phyloP scores from a whole-genome alignment of 2,888 invertebrate genomes.

The Papilio protenor region DNA sequence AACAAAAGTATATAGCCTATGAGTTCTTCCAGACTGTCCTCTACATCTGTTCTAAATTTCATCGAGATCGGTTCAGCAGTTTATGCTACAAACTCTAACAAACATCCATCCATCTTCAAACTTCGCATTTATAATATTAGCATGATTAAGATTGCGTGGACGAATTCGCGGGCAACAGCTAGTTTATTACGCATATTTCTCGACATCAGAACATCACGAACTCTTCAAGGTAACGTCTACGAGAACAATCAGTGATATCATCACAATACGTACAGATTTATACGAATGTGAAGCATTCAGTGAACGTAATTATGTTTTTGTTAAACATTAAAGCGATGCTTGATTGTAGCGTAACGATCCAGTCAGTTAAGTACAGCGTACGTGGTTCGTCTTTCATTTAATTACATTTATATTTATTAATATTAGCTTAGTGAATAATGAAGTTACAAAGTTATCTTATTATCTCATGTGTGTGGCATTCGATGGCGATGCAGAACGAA shows the following conservation, averaged over 20 bases:
- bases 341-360: background rate
- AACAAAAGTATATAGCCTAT: too few relatives aligned
- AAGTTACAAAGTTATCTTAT: conserved; percentile 48
- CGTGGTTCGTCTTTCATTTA: background rate
- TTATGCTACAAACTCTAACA: too few relatives aligned
- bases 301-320: conserved; percentile 10
- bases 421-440: conserved; percentile 29
- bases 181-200: background rate
- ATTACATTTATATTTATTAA: background rate
- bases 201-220: conserved; percentile 54
- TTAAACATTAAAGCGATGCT: background rate
- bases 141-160: too few relatives aligned
- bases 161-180: too few relatives aligned
- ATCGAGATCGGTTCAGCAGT: too few relatives aligned
- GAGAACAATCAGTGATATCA: conserved; percentile 12
- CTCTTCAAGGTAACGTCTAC: conserved; percentile 63
- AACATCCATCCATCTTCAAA: too few relatives aligned
- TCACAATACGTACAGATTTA: background rate
- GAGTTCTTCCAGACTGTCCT: too few relatives aligned
- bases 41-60: too few relatives aligned
- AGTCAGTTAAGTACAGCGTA: conserved; percentile 5
- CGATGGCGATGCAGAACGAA: conserved; percentile 56
- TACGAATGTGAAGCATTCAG: conserved; percentile 15
- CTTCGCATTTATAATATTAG: too few relatives aligned
- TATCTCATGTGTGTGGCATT: conserved; percentile 52